Percentiles rank a stretch among this genome's conserved stretches.
These are phyloP conservation scores for Todiramphus chloris DNA, from an alignment of 2,113 vertebrate species.

Conservation along the genomic window DNA sequence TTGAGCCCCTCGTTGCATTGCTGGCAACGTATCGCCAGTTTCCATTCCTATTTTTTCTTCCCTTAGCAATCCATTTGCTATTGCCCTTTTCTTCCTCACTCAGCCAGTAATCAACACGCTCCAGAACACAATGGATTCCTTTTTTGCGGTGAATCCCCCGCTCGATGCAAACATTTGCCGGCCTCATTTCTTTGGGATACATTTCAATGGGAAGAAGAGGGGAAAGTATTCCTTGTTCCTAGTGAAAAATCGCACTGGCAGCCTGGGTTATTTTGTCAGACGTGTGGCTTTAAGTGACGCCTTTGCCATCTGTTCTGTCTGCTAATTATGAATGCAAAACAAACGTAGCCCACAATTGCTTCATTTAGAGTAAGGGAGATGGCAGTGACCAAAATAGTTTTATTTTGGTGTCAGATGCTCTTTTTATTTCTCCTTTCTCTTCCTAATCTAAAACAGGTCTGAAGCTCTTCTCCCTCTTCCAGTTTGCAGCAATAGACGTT, in stretches of 20 bases:
- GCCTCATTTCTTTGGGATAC: conserved; percentile 7
- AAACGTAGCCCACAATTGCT: conserved; percentile 69
- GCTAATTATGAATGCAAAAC: conserved; percentile 71
- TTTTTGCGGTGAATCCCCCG: conserved; percentile 2
- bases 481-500: background rate
- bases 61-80: background rate
- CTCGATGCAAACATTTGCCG: background rate
- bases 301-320: conserved; percentile 71
- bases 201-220: conserved; percentile 40
- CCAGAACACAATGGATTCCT: conserved; percentile 2
- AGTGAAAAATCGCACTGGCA: conserved; percentile 33
- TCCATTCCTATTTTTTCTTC: conserved; percentile 38
- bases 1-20: background rate
- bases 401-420: conserved; percentile 65
- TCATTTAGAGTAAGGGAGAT: conserved; percentile 66
- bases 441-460: conserved; percentile 41
- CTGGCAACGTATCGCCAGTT: background rate
- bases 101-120: background rate
- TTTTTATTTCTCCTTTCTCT: conserved; percentile 60
- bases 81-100: background rate
- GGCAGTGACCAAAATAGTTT: conserved; percentile 68
- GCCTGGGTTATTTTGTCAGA: conserved; percentile 61
- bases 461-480: background rate
- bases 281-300: conserved; percentile 67
- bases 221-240: conserved; percentile 57